Percentiles rank a stretch among this genome's conserved stretches.
These are phyloP conservation scores for Oncorhynchus mykiss DNA, from an alignment of 2,113 vertebrate species.

Conservation along the genomic window DNA sequence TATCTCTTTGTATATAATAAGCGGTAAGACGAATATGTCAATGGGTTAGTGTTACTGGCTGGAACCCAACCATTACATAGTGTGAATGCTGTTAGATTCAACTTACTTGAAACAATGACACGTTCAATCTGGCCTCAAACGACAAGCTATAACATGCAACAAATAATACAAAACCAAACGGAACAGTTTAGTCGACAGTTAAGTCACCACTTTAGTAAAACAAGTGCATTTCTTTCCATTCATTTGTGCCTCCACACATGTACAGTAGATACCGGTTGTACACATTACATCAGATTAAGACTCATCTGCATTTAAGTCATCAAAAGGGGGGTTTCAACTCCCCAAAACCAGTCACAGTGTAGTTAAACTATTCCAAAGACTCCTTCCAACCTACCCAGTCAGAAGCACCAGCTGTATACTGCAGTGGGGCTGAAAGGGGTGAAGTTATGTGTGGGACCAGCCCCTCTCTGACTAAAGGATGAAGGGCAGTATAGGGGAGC, in stretches of 20 bases:
- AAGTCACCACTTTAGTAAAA: not conserved
- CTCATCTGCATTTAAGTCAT: conserved; percentile 48
- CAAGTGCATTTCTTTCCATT: not conserved
- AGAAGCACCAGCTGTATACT: conserved; percentile 12
- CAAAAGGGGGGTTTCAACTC: not conserved
- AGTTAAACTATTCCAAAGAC: not conserved
- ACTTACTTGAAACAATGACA: not conserved
- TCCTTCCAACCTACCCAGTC: conserved; percentile 16
- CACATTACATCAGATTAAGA: conserved; percentile 58
- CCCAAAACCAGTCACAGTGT: not conserved
- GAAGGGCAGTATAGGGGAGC: conserved; percentile 89
- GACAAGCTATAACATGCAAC: too few species aligned
- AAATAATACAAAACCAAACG: too few species aligned
- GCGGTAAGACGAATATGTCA: conserved; percentile 3
- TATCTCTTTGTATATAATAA: conserved; percentile 9
- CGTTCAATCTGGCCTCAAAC: not conserved
- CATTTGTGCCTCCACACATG: not conserved
- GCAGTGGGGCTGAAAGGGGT: not conserved
- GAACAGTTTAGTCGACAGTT: not conserved
- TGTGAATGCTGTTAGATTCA: not conserved
- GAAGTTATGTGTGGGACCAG: conserved; percentile 14
- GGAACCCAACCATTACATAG: conserved; percentile 5
- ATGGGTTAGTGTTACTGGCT: conserved; percentile 3
- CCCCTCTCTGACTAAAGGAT: conserved; percentile 70
- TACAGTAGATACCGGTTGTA: not conserved